phyloP scores from a whole-genome alignment of 92 coral and sea anemone genomes.

The Paramuricea clavata region DNA sequence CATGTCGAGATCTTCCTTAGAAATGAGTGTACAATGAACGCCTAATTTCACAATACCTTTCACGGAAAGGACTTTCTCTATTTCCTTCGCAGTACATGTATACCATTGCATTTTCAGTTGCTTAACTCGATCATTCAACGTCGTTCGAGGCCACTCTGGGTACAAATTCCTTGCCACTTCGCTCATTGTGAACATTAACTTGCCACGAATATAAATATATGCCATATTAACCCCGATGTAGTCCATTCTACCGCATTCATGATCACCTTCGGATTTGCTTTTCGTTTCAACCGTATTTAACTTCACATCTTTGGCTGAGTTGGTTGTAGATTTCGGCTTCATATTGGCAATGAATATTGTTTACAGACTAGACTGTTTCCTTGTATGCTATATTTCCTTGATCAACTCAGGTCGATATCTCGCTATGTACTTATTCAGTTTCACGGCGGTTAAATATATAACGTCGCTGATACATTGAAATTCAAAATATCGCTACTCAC shows the following conservation, averaged over 20 bases:
- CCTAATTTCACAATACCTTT: slow-evolving; percentile 40
- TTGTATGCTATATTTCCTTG: not conserved
- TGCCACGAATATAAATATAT: slow-evolving; percentile 41
- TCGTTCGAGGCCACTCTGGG: slow-evolving; percentile 45
- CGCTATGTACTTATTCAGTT: not conserved
- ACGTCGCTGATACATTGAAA: not conserved
- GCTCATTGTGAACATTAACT: slow-evolving; percentile 52
- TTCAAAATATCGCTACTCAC: not conserved
- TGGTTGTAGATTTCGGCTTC: slow-evolving; percentile 1
- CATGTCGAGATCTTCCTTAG: slow-evolving; percentile 42
- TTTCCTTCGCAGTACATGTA: slow-evolving; percentile 36
- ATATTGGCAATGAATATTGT: not conserved
- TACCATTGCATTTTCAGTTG: slow-evolving; percentile 34
- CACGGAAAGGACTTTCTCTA: slow-evolving; percentile 40
- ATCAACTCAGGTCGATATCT: not conserved
- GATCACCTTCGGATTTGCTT: not conserved
- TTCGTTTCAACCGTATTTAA: not conserved
- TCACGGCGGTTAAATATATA: slow-evolving; percentile 4
- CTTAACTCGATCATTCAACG: slow-evolving; percentile 19
- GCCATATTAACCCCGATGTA: slow-evolving; percentile 42
- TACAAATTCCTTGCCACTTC: slow-evolving; percentile 50
- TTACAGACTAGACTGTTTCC: not conserved
- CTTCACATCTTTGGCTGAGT: not conserved
- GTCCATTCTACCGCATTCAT: slow-evolving; percentile 36
- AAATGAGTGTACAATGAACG: slow-evolving; percentile 37